A percentile compares a stretch with the other conserved stretches of the same genome.
phyloP scores from a whole-genome alignment of 53 echinoderm and acorn worm genomes.

The Paracentrotus lividus region DNA sequence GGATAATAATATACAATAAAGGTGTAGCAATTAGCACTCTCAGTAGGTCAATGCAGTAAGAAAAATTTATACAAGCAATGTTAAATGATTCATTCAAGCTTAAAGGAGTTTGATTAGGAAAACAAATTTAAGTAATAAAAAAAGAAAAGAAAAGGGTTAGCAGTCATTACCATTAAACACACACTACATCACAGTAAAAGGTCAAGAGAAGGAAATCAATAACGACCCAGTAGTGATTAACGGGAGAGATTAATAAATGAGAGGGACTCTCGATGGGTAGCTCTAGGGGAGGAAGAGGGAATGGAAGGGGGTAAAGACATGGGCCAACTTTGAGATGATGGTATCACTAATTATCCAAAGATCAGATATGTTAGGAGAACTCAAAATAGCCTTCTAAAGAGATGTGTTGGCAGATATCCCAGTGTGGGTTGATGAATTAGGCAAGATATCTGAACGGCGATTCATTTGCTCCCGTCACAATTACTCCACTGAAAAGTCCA shows the following conservation, averaged over 20 bases:
- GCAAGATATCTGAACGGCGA: not conserved
- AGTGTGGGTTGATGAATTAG: not conserved
- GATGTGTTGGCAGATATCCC: not conserved
- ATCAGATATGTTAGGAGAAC: not conserved
- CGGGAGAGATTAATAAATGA: not conserved
- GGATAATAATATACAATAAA: too few relatives aligned
- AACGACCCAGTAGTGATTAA: slow-evolving; percentile 38
- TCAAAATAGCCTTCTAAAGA: not conserved
- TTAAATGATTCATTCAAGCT: too few relatives aligned
- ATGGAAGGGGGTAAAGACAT: not conserved
- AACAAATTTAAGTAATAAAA: not conserved
- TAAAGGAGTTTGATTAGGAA: too few relatives aligned
- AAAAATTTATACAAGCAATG: too few relatives aligned
- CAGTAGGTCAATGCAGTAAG: too few relatives aligned
- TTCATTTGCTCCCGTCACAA: too few relatives aligned
- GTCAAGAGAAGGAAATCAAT: slow-evolving; percentile 44
- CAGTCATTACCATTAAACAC: not conserved
- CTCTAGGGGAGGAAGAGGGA: slow-evolving; percentile 5
- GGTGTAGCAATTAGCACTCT: too few relatives aligned
- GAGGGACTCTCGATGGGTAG: not conserved
- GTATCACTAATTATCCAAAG: not conserved
- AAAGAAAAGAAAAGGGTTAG: not conserved
- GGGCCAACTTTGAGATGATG: not conserved
- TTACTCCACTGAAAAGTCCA: too few relatives aligned
- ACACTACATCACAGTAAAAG: not conserved